Evolutionary conservation across 2,113 vertebrate genomes (phyloP).

Genomic region (Etia nguti): DNA sequence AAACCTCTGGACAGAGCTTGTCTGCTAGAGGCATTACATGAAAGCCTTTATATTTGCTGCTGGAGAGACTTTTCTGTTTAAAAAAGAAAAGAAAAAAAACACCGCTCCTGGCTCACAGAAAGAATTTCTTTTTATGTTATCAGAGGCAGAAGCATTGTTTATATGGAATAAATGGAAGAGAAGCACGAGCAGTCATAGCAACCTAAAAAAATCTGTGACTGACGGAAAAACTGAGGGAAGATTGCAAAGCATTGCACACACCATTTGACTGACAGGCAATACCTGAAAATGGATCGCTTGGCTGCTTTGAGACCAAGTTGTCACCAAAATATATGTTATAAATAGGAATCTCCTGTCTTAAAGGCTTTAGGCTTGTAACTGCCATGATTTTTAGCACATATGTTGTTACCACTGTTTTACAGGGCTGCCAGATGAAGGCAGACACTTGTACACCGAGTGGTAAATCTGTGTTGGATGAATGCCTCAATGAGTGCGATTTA

Average conservation of each 20-base stretch:
- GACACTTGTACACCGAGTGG: background rate
- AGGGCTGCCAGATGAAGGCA: background rate
- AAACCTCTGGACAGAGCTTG: background rate
- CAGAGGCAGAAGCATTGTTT: background rate
- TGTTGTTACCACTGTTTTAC: background rate
- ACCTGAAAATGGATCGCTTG: background rate
- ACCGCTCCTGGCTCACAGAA: background rate
- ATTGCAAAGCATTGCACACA: background rate
- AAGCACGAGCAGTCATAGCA: background rate
- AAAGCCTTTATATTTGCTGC: background rate
- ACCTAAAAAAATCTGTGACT: background rate
- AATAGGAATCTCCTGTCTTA: background rate
- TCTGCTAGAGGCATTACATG: background rate
- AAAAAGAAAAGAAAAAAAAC: fast-evolving
- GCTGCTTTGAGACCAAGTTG: background rate
- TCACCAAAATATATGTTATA: background rate
- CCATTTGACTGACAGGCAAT: background rate
- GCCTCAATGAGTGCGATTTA: conserved; percentile 3
- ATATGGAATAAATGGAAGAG: background rate
- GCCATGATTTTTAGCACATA: background rate
- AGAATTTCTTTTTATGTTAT: background rate
- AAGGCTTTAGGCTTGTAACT: background rate
- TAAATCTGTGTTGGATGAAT: background rate
- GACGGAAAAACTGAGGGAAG: background rate
- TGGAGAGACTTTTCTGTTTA: background rate